Conservation (phyloP, 2,888 invertebrate genomes). For the Phengaris arion region DNA sequence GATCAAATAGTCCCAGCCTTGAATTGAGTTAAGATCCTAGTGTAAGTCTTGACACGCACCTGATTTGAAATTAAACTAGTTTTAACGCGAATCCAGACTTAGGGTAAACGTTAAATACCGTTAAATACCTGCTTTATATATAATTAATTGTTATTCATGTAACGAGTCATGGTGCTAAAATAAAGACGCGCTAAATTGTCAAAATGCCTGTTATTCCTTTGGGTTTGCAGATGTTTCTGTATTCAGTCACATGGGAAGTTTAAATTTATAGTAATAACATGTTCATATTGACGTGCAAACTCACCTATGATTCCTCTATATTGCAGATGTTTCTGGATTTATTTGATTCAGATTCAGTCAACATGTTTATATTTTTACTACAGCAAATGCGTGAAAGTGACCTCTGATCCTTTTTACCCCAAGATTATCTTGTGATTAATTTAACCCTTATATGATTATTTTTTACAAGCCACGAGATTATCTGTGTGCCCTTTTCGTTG, state of each 20-base stretch:
- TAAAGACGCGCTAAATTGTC: too few species aligned
- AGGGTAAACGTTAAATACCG: conserved; percentile 3
- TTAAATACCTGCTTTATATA: background rate
- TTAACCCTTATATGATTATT: conserved; percentile 7
- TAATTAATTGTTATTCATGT: background rate
- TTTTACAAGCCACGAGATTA: conserved; percentile 3
- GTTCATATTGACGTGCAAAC: too few species aligned
- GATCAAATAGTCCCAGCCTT: background rate
- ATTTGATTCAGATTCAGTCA: background rate
- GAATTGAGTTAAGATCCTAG: background rate
- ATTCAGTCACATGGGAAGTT: too few species aligned
- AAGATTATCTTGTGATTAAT: conserved; percentile 12
- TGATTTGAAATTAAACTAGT: conserved; percentile 14
- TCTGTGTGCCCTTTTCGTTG: conserved; percentile 5
- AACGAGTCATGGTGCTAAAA: too few species aligned
- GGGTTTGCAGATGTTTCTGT: too few species aligned
- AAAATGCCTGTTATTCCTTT: too few species aligned
- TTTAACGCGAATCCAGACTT: conserved; percentile 10
- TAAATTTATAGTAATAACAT: too few species aligned
- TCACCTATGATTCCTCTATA: too few species aligned
- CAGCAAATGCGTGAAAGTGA: background rate
- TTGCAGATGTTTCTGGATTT: too few species aligned
- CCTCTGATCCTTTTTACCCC: background rate
- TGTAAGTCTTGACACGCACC: background rate
- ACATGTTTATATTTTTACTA: background rate